Percentiles rank a stretch among this genome's conserved stretches.
Evolutionary conservation across 2,797 vertebrate species (phyloP).

Genomic region (Gorsachius magnificus): DNA sequence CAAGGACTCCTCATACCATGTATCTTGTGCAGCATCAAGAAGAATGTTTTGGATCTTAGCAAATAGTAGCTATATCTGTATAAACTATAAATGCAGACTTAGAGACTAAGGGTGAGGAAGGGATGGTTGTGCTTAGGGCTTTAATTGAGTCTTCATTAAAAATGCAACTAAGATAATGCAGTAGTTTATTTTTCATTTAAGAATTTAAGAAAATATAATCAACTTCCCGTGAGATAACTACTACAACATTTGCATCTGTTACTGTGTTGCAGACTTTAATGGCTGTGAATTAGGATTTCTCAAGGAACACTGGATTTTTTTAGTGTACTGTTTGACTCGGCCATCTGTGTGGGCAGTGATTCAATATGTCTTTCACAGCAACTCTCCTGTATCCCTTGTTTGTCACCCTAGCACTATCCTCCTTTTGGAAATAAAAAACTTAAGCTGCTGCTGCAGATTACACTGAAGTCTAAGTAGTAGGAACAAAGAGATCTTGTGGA

Average conservation of each 20-base stretch:
- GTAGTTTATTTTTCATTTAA: neutral
- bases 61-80: neutral
- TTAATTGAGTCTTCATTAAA: neutral
- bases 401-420: neutral
- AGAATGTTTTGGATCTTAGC: neutral
- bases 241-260: neutral
- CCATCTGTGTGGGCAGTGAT: constrained; percentile 34
- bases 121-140: neutral
- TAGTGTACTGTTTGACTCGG: constrained; percentile 3
- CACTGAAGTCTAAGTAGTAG: neutral
- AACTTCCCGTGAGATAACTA: neutral
- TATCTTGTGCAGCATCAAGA: neutral
- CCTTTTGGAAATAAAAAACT: neutral
- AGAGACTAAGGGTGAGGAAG: neutral
- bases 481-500: constrained; percentile 27
- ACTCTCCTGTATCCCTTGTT: neutral
- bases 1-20: neutral
- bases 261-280: neutral
- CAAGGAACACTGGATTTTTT: constrained; percentile 8
- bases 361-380: constrained; percentile 31
- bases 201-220: neutral
- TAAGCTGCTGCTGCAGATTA: neutral
- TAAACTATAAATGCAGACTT: neutral
- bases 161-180: neutral
- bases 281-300: neutral